Evolutionary conservation across 30 jellyfish, hydroid and myxozoan species (phyloP).

Genomic region (Cassiopea andromeda): DNA sequence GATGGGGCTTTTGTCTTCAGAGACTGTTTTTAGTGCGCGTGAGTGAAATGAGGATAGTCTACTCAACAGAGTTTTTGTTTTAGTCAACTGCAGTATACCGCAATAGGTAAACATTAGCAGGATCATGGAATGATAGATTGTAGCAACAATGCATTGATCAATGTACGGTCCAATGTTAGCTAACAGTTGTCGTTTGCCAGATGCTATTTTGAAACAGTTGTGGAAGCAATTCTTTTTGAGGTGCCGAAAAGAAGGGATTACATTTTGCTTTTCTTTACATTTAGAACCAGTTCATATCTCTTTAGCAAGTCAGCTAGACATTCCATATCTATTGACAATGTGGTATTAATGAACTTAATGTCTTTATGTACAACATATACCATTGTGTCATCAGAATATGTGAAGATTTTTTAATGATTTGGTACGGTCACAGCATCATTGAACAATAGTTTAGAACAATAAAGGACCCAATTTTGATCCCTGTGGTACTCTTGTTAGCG

Average conservation of each 20-base stretch:
- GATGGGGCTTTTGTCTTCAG: too few relatives aligned
- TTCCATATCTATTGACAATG: conserved; percentile 1
- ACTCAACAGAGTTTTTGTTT: too few relatives aligned
- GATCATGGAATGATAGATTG: too few relatives aligned
- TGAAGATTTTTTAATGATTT: conserved; percentile 14
- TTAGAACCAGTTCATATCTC: conserved; percentile 33
- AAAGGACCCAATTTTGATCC: not conserved
- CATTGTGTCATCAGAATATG: not conserved
- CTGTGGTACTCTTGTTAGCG: conserved; percentile 3
- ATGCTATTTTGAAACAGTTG: too few relatives aligned
- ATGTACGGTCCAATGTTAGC: too few relatives aligned
- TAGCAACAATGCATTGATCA: too few relatives aligned
- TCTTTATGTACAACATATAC: too few relatives aligned
- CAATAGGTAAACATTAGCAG: too few relatives aligned
- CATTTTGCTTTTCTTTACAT: conserved; percentile 14
- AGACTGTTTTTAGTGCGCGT: too few relatives aligned
- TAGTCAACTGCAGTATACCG: too few relatives aligned
- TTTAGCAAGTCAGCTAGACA: not conserved
- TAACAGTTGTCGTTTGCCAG: too few relatives aligned
- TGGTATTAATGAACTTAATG: not conserved
- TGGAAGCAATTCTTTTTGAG: not conserved
- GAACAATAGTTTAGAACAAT: not conserved
- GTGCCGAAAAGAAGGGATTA: conserved; percentile 5
- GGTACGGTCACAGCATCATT: conserved; percentile 10
- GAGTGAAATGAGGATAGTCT: too few relatives aligned